phyloP scores from a whole-genome alignment of 2,113 vertebrate species.

The Meles meles region DNA sequence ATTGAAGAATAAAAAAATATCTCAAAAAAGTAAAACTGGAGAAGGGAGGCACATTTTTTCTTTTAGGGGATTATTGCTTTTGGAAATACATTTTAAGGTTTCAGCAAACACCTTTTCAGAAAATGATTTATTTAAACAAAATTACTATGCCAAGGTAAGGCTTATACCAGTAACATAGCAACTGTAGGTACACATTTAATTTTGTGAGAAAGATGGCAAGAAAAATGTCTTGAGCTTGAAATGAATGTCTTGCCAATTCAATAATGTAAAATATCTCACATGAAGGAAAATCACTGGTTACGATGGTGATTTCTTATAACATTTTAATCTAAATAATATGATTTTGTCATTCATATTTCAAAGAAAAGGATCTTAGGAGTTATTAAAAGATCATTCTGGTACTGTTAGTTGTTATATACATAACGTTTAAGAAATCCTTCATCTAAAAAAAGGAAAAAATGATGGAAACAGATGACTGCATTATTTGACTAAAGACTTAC shows the following conservation, averaged over 20 bases:
- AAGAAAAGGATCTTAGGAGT: neutral
- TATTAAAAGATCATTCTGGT: constrained; percentile 35
- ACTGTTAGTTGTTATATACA: neutral
- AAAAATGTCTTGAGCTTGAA: constrained; percentile 51
- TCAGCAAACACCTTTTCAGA: constrained; percentile 64
- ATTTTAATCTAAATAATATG: constrained; percentile 49
- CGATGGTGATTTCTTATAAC: constrained; percentile 8
- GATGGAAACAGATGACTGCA: constrained; percentile 69
- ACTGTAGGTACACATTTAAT: constrained; percentile 61
- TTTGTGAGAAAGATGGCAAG: constrained; percentile 70
- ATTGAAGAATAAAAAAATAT: neutral
- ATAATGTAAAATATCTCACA: constrained; percentile 51
- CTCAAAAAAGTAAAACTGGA: neutral
- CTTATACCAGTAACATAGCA: constrained; percentile 67
- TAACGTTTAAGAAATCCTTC: constrained; percentile 58
- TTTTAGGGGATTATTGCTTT: constrained; percentile 28
- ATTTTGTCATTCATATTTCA: constrained; percentile 37
- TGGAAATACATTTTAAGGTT: constrained; percentile 56
- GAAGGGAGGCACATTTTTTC: neutral
- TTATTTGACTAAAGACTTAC: constrained; percentile 74
- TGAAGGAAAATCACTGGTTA: constrained; percentile 39
- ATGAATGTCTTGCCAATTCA: constrained; percentile 60
- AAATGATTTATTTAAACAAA: constrained; percentile 66
- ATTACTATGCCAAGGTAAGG: constrained; percentile 53
- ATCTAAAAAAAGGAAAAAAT: constrained; percentile 54